A percentile compares a stretch with the other conserved stretches of the same genome.
phyloP scores from a whole-genome alignment of 1,140 invertebrate species.

The Zaprionus kolodkinae region DNA sequence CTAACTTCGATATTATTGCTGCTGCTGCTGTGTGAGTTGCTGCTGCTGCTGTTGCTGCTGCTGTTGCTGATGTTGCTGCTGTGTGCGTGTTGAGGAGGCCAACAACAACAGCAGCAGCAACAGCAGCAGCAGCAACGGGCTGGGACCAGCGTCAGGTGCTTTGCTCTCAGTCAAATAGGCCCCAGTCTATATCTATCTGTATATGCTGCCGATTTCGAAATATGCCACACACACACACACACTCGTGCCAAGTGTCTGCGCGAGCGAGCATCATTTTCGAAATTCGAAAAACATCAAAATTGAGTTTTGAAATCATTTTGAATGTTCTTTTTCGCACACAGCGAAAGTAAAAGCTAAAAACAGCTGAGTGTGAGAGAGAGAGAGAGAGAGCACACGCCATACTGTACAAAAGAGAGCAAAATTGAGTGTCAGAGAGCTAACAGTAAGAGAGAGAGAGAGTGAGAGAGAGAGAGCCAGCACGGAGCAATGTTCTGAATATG shows the following conservation, averaged over 20 bases:
- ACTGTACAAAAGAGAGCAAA: background rate
- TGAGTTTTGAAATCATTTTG: conserved; percentile 47
- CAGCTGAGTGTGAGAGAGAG: conserved; percentile 25
- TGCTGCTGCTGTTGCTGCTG: conserved; percentile 20
- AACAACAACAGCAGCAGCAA: conserved; percentile 8
- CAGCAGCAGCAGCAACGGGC: conserved; percentile 23
- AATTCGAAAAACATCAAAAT: conserved; percentile 59
- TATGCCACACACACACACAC: conserved; percentile 52
- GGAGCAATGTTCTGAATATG: conserved; percentile 11
- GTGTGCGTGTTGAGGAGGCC: conserved; percentile 46
- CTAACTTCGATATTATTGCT: conserved; percentile 55
- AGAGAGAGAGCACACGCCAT: background rate
- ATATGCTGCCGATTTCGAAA: conserved; percentile 75
- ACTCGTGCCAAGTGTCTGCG: conserved; percentile 17
- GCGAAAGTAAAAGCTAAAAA: conserved; percentile 73
- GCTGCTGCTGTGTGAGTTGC: conserved; percentile 15
- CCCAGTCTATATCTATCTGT: conserved; percentile 4
- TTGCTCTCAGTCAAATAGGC: conserved; percentile 42
- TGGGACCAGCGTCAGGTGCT: conserved; percentile 36
- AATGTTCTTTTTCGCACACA: conserved; percentile 54
- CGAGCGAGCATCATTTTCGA: conserved; percentile 51
- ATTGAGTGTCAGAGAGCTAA: background rate
- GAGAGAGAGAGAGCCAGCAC: conserved; percentile 1
- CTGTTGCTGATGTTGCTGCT: background rate
- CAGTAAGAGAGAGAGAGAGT: conserved; percentile 1